These are phyloP conservation scores for Melanophora roralis DNA, from an alignment of 2,888 invertebrate genomes.

Conservation along the genomic window DNA sequence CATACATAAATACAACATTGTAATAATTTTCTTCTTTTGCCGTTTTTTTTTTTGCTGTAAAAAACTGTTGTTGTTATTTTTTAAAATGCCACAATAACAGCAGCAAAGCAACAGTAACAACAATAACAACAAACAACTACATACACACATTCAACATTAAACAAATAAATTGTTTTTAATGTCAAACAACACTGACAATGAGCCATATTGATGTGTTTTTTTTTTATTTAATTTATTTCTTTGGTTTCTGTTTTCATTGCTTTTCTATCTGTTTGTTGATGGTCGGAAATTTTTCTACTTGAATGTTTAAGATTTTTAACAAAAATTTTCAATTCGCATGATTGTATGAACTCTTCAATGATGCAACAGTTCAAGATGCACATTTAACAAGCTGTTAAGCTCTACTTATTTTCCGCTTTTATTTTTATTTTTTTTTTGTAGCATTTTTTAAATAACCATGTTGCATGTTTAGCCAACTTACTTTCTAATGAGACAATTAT, in stretches of 20 bases:
- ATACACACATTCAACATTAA: not conserved
- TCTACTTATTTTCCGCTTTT: not conserved
- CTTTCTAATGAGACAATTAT: constrained; percentile 57
- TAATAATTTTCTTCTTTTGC: constrained; percentile 37
- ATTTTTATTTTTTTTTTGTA: not conserved
- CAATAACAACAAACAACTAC: not conserved
- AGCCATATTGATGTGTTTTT: constrained; percentile 34
- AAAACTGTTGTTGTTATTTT: not conserved
- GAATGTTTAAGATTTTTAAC: constrained; percentile 28
- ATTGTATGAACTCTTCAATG: constrained; percentile 56
- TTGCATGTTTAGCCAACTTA: constrained; percentile 51
- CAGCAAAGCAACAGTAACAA: constrained; percentile 14
- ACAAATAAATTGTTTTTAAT: constrained; percentile 33
- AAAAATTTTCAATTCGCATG: constrained; percentile 24
- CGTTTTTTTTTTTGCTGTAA: not conserved
- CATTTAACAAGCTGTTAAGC: constrained; percentile 56
- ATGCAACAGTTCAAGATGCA: constrained; percentile 63
- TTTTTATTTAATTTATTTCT: not conserved
- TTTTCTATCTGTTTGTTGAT: not conserved
- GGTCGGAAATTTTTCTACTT: not conserved
- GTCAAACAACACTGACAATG: constrained; percentile 55
- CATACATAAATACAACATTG: not conserved
- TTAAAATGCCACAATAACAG: not conserved
- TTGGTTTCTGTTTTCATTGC: not conserved
- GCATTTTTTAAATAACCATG: constrained; percentile 14